These are phyloP conservation scores for Crossaster papposus DNA, from an alignment of 53 echinoderm and acorn worm genomes.

Conservation along the genomic window DNA sequence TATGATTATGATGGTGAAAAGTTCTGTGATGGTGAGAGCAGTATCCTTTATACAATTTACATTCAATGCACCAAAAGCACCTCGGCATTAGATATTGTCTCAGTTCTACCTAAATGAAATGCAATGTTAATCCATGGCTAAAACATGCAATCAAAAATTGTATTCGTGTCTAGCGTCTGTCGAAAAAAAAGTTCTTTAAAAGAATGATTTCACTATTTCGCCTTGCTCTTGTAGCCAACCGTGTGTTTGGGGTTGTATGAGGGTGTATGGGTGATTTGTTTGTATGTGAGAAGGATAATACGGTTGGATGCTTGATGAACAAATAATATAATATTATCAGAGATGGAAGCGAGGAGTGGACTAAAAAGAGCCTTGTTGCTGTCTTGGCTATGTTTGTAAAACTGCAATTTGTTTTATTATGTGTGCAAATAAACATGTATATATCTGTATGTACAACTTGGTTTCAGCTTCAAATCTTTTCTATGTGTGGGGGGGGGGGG, in stretches of 20 bases:
- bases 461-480: neutral
- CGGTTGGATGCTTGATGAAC: neutral
- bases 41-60: neutral
- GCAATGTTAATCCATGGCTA: neutral
- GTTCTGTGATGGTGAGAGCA: neutral
- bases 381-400: neutral
- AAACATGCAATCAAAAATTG: neutral
- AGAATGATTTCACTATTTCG: neutral
- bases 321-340: neutral
- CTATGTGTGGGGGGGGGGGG: neutral
- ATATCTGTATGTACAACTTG: neutral
- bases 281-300: neutral
- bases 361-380: neutral
- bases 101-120: neutral
- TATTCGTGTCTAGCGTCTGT: neutral
- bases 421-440: slow-evolving; percentile 12
- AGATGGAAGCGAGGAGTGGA: neutral
- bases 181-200: neutral
- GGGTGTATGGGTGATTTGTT: neutral
- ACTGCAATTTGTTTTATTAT: slow-evolving; percentile 5
- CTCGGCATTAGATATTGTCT: neutral
- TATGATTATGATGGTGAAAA: too few relatives aligned
- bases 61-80: neutral
- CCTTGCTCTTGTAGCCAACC: neutral
- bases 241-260: neutral